Percentiles rank a stretch among this genome's conserved stretches.
Evolutionary conservation across 37 sponge, comb jelly and placozoan species (phyloP).

Genomic region (Halichondria panicea): DNA sequence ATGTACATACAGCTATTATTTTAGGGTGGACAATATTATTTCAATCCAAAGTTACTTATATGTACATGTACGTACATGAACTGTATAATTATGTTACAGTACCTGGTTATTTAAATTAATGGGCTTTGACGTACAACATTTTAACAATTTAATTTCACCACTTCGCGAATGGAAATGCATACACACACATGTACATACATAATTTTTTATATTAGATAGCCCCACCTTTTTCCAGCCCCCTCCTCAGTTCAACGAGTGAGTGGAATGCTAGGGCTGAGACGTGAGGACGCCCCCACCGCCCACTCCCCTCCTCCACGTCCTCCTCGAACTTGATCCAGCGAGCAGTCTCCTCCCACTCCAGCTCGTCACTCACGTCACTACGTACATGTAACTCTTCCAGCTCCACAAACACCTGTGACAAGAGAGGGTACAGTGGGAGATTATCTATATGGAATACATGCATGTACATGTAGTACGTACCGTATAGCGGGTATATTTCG

Average conservation of each 20-base stretch:
- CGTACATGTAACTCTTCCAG: slow-evolving; percentile 41
- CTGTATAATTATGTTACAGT: too few species aligned
- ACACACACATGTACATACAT: not conserved
- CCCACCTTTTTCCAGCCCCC: slow-evolving; percentile 65
- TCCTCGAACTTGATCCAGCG: slow-evolving; percentile 95
- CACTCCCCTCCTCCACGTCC: slow-evolving; percentile 87
- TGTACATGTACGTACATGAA: not conserved
- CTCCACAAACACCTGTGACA: slow-evolving; percentile 62
- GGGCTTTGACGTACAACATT: not conserved
- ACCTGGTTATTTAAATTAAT: not conserved
- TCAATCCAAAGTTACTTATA: too few species aligned
- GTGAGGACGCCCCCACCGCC: slow-evolving; percentile 88
- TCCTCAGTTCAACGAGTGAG: slow-evolving; percentile 58
- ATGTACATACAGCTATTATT: too few species aligned
- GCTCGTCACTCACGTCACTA: slow-evolving; percentile 28
- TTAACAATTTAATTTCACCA: not conserved
- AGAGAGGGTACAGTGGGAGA: not conserved
- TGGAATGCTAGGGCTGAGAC: slow-evolving; percentile 81
- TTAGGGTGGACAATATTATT: too few species aligned
- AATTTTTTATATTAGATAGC: not conserved
- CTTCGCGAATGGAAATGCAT: not conserved
- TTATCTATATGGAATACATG: not conserved
- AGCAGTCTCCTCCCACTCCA: slow-evolving; percentile 93
- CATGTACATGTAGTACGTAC: not conserved
- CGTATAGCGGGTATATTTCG: too few species aligned